Base-by-base conservation (phyloP, 2,113 vertebrate species). In the Mellivora capensis region DNA sequence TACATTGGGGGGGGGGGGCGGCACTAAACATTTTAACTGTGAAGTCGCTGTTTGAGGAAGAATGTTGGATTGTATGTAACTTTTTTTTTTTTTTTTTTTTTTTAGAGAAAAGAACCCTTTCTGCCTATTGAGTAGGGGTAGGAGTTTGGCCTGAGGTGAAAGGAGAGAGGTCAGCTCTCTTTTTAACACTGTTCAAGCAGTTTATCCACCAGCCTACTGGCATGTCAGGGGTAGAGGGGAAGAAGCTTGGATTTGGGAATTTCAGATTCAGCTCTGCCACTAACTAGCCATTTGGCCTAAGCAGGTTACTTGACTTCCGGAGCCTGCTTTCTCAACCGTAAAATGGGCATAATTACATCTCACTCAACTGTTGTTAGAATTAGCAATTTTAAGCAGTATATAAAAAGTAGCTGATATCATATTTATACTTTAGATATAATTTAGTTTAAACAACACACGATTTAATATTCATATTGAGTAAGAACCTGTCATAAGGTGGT, bases 391-490 rank as follows among this genome's bases (percentile, higher is more conserved):
- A 61, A 54, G 47, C 4, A 42, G 25, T 52, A 49, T 12, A 61
- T 79, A 42, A 79, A 82, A 84, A 81, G 34, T 62, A 85, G 49
- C 42, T 85, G 90, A 62, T 25, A 79, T 20, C 1, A 7, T 57
- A 90, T 54, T 83, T 57, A 90, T 54, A 59, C 69, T 71, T 94
- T 29, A 95, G 49, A 34, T 83, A 83, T 47, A 69, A 83, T 59
- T 23, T 39, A 69, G 69, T 59, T 23, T 95, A 71, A 92, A 92
- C n/a, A 44, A 84, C 71, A 61, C 15, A n/a, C 39, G 57, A 67
- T 87, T 47, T 81, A 94, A 81, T 92, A 52, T 83, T 77, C 83
- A 95, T 69, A 34, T 69, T 79, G 47, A 87, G 72, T 87, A 85
- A 80, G 86, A 80, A 85, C 12, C 17, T 37, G 27, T 89, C 49